phyloP scores from a whole-genome alignment of 1,140 invertebrate genomes.

The Drosophila sechellia region DNA sequence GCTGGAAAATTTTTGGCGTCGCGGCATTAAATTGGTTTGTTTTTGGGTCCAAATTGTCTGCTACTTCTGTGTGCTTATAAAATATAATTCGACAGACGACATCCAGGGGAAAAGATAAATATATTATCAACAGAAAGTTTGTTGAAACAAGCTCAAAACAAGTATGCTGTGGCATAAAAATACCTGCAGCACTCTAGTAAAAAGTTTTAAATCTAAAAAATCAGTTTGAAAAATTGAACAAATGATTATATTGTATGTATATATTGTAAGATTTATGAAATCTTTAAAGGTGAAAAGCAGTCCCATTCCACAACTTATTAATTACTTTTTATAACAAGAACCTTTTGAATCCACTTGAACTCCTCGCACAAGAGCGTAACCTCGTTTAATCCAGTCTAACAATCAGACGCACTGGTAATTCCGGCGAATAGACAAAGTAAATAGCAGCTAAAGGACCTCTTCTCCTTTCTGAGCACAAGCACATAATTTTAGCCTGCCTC shows the following conservation, averaged over 20 bases:
- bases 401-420: constrained; percentile 28
- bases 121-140: constrained; percentile 46
- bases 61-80: constrained; percentile 55
- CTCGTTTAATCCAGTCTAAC: constrained; percentile 31
- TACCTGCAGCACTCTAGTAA: too few relatives aligned
- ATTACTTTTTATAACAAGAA: neutral
- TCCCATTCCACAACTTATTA: too few relatives aligned
- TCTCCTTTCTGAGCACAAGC: constrained; percentile 41
- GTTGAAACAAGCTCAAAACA: constrained; percentile 39
- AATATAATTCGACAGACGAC: constrained; percentile 72
- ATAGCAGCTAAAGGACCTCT: constrained; percentile 44
- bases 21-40: constrained; percentile 48
- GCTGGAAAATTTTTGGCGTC: constrained; percentile 33
- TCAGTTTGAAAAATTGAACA: too few relatives aligned
- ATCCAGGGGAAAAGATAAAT: constrained; percentile 54
- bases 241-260: too few relatives aligned
- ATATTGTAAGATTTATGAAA: too few relatives aligned
- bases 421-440: constrained; percentile 47
- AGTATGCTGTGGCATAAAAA: constrained; percentile 20
- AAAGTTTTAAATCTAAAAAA: too few relatives aligned
- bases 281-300: too few relatives aligned
- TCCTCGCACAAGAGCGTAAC: constrained; percentile 4
- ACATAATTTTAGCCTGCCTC: constrained; percentile 64
- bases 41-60: constrained; percentile 46
- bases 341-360: neutral